Evolutionary conservation across 2,888 invertebrate species (phyloP), one percentile per base, ranked within the genome.

Genomic region (Drosophila mulleri): DNA sequence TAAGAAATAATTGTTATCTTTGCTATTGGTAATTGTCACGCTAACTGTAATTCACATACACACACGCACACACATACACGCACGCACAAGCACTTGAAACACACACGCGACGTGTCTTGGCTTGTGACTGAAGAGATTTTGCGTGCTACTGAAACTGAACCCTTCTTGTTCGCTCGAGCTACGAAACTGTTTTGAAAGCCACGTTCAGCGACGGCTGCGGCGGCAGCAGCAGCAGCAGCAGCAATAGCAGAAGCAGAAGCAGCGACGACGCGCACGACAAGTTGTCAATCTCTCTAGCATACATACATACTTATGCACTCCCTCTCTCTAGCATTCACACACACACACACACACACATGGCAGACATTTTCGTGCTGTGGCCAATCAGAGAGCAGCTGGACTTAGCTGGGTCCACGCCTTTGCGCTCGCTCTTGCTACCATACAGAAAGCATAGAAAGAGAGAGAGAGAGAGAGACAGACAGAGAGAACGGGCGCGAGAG

Each of bases 161-260:
- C 91, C 91, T 92, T 91, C 92, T 87, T 90, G 81, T 87, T 72
- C 90, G 86, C 83, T 90, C 90, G 91, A 91, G 91, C 86, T 92
- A 90, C 92, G 91, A 91, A 92, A 91, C 86, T 90, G 91, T 87
- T 92, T 89, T 92, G 91, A 87, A 83, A 66, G 61, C 39, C n/a
- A 59, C 74, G 52, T 67, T 65, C 67, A 75, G 72, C 63, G 72
- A 77, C 79, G 79, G 69, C 68, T 65, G 47, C 54, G 18, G 41
- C 41, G 18, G 53, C 39, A 26, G 79, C 78, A 79, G 71, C 66
- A 67, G 47, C 32, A 18, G 18, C 32, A 12, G 12, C 65, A 67
- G 47, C 50, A n/a, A n/a, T n/a, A 18, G 20, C 18, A 35, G 50
- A 60, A n/a, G 12, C 74, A 54, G 37, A 52, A 20, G 48, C 56